These are phyloP conservation scores for Cerceris rybyensis DNA, from an alignment of 2,888 invertebrate genomes.

Conservation along the genomic window DNA sequence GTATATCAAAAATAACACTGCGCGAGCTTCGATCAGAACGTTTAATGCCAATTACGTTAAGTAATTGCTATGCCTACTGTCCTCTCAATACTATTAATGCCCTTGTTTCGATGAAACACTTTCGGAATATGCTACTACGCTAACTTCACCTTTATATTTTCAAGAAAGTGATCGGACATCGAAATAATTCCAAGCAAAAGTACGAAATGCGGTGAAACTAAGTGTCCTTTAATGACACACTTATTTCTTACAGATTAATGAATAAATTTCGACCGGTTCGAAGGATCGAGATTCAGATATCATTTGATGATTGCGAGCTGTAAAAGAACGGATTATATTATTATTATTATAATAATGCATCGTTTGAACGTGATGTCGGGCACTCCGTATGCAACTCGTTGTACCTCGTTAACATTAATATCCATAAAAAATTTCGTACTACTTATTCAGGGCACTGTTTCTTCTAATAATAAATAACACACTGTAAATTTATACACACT, in stretches of 20 bases:
- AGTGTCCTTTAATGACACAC: background rate
- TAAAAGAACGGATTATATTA: constrained; percentile 6
- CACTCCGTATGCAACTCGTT: background rate
- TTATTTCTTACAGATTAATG: background rate
- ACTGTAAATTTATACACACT: constrained; percentile 50
- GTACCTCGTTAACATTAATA: background rate
- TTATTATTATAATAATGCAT: constrained; percentile 16
- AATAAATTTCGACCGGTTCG: background rate
- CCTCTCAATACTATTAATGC: background rate
- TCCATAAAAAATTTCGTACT: background rate
- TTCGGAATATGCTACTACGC: background rate
- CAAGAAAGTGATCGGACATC: background rate
- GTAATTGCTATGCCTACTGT: background rate
- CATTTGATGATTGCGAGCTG: background rate
- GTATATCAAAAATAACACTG: background rate
- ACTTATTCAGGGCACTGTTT: background rate
- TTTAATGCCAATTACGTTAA: background rate
- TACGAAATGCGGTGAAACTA: background rate
- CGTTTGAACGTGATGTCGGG: constrained; percentile 4
- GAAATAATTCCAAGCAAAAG: too few relatives aligned
- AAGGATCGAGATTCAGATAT: background rate
- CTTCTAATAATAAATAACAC: constrained; percentile 50
- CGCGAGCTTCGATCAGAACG: constrained; percentile 1
- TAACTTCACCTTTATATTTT: background rate
- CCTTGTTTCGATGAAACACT: background rate